Conservation (phyloP, 1,140 invertebrate species). For the Papilio xuthus region DNA sequence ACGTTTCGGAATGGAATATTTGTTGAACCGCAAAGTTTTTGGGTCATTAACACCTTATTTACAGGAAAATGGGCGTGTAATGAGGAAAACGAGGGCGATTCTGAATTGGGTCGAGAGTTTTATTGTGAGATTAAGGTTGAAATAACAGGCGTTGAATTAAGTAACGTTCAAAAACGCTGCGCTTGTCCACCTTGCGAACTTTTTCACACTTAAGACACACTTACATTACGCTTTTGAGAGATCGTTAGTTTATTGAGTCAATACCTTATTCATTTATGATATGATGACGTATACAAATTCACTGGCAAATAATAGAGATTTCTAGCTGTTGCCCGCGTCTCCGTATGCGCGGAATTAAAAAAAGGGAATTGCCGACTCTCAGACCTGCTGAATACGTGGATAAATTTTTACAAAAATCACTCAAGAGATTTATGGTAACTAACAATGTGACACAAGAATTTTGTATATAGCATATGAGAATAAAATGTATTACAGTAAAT, state of each 20-base stretch:
- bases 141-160: conserved; percentile 56
- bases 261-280: not conserved
- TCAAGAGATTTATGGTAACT: no score
- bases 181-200: not conserved
- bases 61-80: conserved; percentile 58
- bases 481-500: no score
- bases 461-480: no score
- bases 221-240: not conserved
- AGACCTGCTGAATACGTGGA: no score
- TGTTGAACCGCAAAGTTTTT: conserved; percentile 54
- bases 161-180: conserved; percentile 42
- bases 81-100: conserved; percentile 59
- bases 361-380: no score
- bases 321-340: no score
- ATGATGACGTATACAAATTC: not conserved
- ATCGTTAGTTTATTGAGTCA: not conserved
- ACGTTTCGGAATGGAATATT: conserved; percentile 28
- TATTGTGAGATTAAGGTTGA: conserved; percentile 55
- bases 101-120: conserved; percentile 61
- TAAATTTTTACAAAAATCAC: no score
- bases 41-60: conserved; percentile 72
- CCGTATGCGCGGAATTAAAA: no score
- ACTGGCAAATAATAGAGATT: no score
- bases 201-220: not conserved
- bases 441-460: no score